Conservation (phyloP, 2,797 vertebrate genomes). For the Poecile montanus region DNA sequence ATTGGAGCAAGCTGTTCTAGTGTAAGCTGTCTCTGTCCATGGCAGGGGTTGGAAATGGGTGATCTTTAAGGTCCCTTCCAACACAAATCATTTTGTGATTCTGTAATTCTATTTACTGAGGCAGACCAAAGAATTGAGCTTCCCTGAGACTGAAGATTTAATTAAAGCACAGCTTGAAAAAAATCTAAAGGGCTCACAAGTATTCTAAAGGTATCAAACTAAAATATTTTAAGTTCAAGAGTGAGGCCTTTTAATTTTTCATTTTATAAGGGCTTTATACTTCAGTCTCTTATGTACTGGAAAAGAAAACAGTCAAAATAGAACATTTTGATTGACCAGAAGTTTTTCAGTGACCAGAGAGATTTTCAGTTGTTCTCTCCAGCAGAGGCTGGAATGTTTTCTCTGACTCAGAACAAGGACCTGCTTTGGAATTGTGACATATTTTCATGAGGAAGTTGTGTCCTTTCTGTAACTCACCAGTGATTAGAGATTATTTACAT, state of each 20-base stretch:
- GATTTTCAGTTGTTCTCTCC: conserved; percentile 20
- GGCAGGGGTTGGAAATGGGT: not conserved
- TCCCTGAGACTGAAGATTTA: not conserved
- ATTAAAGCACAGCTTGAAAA: not conserved
- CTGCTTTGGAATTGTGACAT: not conserved
- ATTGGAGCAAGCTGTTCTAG: not conserved
- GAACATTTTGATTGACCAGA: conserved; percentile 34
- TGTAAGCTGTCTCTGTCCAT: not conserved
- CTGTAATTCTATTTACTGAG: not conserved
- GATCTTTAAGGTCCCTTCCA: not conserved
- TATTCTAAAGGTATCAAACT: not conserved
- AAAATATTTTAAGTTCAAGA: not conserved
- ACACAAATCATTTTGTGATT: not conserved
- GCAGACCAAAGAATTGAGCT: not conserved
- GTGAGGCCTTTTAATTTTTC: not conserved
- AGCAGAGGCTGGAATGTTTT: not conserved
- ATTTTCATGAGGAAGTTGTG: not conserved
- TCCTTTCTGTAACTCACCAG: not conserved
- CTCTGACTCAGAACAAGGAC: conserved; percentile 13
- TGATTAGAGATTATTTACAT: not conserved
- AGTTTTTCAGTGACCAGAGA: not conserved
- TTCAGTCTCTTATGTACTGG: not conserved
- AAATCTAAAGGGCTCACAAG: not conserved
- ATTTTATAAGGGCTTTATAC: not conserved
- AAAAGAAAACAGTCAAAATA: conserved; percentile 23